These are phyloP conservation scores for Hypomecis atomaria DNA, from an alignment of 2,888 invertebrate genomes.

Conservation along the genomic window DNA sequence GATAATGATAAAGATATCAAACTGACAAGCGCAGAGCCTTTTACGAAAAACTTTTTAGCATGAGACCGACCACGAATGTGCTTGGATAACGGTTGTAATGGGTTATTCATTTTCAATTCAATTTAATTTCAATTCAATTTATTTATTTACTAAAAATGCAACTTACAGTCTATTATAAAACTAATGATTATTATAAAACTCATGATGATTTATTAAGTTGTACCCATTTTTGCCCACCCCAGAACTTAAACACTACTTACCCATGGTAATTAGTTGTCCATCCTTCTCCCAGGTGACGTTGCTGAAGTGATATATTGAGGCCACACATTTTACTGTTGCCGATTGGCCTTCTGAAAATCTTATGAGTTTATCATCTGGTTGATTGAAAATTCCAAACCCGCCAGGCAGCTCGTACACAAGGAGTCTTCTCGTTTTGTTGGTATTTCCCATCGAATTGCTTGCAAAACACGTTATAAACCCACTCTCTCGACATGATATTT, in stretches of 20 bases:
- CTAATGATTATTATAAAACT: too few species aligned
- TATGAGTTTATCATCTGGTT: slow-evolving; percentile 31
- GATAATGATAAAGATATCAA: too few species aligned
- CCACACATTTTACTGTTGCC: slow-evolving; percentile 62
- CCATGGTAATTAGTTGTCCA: slow-evolving; percentile 27
- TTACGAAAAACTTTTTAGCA: too few species aligned
- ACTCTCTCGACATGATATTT: slow-evolving; percentile 49
- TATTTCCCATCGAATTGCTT: slow-evolving; percentile 41
- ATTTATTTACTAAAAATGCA: too few species aligned
- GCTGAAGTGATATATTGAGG: slow-evolving; percentile 63
- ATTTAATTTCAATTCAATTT: too few species aligned
- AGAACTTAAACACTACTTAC: slow-evolving; percentile 6
- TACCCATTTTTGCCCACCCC: too few species aligned
- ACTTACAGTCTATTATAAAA: too few species aligned
- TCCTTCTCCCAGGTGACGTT: slow-evolving; percentile 63
- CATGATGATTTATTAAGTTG: too few species aligned
- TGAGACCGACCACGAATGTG: too few species aligned
- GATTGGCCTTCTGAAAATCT: slow-evolving; percentile 63
- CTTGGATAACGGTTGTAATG: too few species aligned
- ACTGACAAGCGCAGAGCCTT: too few species aligned
- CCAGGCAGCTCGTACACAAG: slow-evolving; percentile 62
- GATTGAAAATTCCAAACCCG: slow-evolving; percentile 67
- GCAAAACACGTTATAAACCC: slow-evolving; percentile 67
- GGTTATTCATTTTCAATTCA: too few species aligned
- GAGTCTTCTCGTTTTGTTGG: slow-evolving; percentile 44